Evolutionary conservation across 2,888 invertebrate genomes (phyloP).

Genomic region (Drosophila aldrichi): DNA sequence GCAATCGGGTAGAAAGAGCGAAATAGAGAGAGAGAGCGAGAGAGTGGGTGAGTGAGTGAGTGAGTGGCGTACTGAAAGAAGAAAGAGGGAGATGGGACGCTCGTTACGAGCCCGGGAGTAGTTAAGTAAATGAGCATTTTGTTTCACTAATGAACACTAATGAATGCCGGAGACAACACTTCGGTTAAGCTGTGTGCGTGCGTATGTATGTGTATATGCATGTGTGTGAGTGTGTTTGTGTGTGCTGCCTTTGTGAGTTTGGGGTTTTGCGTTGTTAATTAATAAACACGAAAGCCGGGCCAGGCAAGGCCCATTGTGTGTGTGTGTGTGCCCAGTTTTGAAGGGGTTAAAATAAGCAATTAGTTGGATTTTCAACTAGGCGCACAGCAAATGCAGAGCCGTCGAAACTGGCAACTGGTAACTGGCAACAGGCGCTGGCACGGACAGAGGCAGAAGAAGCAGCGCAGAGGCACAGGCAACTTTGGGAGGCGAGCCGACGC

Average conservation of each 20-base stretch:
- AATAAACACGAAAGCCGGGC: conserved; percentile 79
- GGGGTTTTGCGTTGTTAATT: conserved; percentile 81
- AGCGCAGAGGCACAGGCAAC: conserved; percentile 51
- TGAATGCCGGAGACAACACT: conserved; percentile 82
- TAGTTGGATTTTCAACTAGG: conserved; percentile 82
- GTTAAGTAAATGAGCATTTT: conserved; percentile 84
- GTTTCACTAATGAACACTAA: conserved; percentile 84
- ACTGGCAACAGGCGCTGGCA: conserved; percentile 45
- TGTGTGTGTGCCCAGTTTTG: conserved; percentile 72
- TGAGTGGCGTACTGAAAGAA: conserved; percentile 8
- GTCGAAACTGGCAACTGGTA: conserved; percentile 58
- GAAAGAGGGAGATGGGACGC: conserved; percentile 18
- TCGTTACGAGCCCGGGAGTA: conserved; percentile 74
- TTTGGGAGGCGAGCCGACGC: conserved; percentile 58
- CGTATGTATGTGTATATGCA: conserved; percentile 20
- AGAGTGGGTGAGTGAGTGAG: conserved; percentile 8
- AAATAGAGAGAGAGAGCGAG: conserved; percentile 7
- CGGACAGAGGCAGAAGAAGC: conserved; percentile 1
- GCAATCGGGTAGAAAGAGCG: conserved; percentile 14
- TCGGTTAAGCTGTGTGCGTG: conserved; percentile 59
- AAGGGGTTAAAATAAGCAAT: conserved; percentile 84
- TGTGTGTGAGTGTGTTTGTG: conserved; percentile 45
- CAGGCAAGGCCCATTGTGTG: conserved; percentile 55
- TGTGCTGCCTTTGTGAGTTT: conserved; percentile 73
- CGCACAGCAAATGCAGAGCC: conserved; percentile 72